phyloP scores from a whole-genome alignment of 2,888 invertebrate genomes.

The Eupithecia subfuscata region DNA sequence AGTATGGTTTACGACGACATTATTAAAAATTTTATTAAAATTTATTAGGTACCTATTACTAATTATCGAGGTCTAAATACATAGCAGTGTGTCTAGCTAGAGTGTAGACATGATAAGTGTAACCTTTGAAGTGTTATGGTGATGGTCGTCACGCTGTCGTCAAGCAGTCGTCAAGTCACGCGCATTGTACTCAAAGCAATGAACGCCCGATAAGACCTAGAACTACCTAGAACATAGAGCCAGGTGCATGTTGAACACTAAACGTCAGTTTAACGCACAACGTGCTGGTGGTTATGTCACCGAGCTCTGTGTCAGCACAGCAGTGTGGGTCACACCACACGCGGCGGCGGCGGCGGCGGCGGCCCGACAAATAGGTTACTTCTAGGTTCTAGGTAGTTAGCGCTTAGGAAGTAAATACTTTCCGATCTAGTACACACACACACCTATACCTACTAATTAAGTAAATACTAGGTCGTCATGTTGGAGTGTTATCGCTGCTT shows the following conservation, averaged over 20 bases:
- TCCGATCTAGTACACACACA: background rate
- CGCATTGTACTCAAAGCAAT: background rate
- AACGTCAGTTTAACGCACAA: no score
- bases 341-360: background rate
- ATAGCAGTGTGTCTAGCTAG: no score
- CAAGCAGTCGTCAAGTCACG: background rate
- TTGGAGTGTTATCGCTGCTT: constrained; percentile 1
- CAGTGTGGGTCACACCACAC: no score
- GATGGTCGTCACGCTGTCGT: no score
- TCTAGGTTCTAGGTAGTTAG: background rate
- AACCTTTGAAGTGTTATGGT: background rate
- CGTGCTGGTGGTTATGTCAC: background rate
- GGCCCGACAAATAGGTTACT: background rate
- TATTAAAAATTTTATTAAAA: no score
- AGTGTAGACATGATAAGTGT: background rate
- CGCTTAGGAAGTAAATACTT: no score
- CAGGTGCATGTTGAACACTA: no score
- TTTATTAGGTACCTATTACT: no score
- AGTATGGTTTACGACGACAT: no score
- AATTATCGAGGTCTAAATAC: no score
- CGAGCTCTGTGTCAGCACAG: background rate
- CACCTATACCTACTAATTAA: no score
- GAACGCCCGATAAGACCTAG: background rate
- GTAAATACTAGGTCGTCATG: background rate
- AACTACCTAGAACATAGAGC: no score